A percentile compares a stretch with the other conserved stretches of the same genome.
phyloP scores from a whole-genome alignment of 2,113 vertebrate genomes.

The Chaenocephalus aceratus region DNA sequence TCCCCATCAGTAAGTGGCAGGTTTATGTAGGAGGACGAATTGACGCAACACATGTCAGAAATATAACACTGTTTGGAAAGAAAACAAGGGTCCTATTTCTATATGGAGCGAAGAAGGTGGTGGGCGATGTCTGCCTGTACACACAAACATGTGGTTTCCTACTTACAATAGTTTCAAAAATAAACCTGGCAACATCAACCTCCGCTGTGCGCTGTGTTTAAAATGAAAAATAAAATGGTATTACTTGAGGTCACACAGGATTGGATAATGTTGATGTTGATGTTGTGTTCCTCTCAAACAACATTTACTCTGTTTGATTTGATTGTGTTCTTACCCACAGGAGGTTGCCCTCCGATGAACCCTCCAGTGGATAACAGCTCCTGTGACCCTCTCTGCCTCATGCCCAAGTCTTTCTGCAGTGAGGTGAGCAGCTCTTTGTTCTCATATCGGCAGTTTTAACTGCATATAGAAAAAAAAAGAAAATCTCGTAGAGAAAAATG shows the following conservation, averaged over 20 bases:
- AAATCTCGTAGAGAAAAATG: not conserved
- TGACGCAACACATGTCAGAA: slow-evolving; percentile 37
- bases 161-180: slow-evolving; percentile 9
- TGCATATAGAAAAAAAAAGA: not conserved
- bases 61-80: slow-evolving; percentile 3
- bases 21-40: slow-evolving; percentile 36
- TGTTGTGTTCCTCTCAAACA: not conserved
- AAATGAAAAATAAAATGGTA: not conserved
- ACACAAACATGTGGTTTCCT: not conserved
- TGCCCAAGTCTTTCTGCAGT: slow-evolving; percentile 91
- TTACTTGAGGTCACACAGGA: not conserved
- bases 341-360: slow-evolving; percentile 90
- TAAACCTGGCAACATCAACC: slow-evolving; percentile 1
- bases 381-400: slow-evolving; percentile 92
- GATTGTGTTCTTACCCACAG: slow-evolving; percentile 81
- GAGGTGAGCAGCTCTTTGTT: slow-evolving; percentile 86
- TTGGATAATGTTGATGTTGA: accelerated
- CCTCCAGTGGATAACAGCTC: slow-evolving; percentile 90
- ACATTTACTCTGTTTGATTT: not conserved
- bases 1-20: slow-evolving; percentile 18
- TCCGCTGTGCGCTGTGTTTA: too few relatives aligned
- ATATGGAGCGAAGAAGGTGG: slow-evolving; percentile 22
- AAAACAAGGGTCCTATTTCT: slow-evolving; percentile 10
- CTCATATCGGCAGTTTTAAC: not conserved
- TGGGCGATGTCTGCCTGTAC: slow-evolving; percentile 30